Base-by-base conservation (phyloP, 2,113 vertebrate species). In the Amphiprion percula region DNA sequence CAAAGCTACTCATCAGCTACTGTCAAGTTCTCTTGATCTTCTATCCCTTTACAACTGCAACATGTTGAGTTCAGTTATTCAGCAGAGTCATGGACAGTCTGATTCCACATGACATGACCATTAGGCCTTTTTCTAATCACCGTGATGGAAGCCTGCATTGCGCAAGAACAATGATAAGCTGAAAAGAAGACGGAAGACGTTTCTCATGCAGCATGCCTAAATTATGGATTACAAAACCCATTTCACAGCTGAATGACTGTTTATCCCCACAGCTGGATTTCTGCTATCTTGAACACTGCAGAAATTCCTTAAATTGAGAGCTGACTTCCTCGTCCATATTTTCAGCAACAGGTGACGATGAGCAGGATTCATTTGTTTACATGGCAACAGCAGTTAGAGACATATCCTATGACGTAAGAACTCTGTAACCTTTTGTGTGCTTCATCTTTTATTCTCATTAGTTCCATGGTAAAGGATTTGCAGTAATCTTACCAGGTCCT, bases 401-500 rank as follows among this genome's bases (percentile, higher is more conserved):
- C 1, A 1, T 30, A 28, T 46, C 26, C 11, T 59, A 28, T n/a
- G 52, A 64, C 1, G 0, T 41, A 46, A 72, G 33, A 77, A 64
- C 44, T 10, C 4, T 41, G 37, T 19, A 39, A 49, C 47, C n/a
- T 47, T 82, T 49, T 46, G 24, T 0, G 4, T 71, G 56, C 28
- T 49, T 55, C 46, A 50, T 21, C 53, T 59, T 63, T 67, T 26
- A 50, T 46, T 72, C 19, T 17, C 16, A 28, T 59, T 60, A 59
- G 24, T 62, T 70, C 59, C 39, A 37, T 17, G 12, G 9, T 10
- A 16, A 21, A 56, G 44, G 58, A 65, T 53, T 63, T 58, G 47
- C 16, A 16, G 37, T 74, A 78, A 84, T 78, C 85, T 72, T 19
- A 49, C 14, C 39, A 14, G 37, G 17, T 65, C 67, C 24, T 49